A percentile compares a stretch with the other conserved stretches of the same genome.
Conservation (phyloP, 2,797 vertebrate genomes). For the Hafferia zeledoni region DNA sequence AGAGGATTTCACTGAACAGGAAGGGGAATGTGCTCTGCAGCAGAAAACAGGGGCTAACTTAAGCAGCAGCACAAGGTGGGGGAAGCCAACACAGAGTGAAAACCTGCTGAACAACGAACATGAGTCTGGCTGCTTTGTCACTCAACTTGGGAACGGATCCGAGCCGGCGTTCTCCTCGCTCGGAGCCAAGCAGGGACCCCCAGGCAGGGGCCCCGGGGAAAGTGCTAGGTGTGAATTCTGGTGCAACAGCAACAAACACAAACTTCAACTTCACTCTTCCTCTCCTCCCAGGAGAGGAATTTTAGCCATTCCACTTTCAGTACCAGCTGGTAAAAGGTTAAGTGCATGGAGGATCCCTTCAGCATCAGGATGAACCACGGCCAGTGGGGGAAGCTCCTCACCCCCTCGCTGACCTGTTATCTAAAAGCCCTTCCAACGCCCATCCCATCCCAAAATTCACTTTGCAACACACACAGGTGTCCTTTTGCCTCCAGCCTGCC, state of each 20-base stretch:
- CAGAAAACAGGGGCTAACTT: not conserved
- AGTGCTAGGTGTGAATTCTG: constrained; percentile 45
- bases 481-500: not conserved
- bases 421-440: not conserved
- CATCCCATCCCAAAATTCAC: not conserved
- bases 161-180: constrained; percentile 11
- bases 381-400: not conserved
- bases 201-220: not conserved
- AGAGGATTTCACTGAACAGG: not conserved
- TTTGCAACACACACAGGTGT: not conserved
- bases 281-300: constrained; percentile 43
- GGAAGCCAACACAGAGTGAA: not conserved
- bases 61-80: constrained; percentile 30
- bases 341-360: not conserved
- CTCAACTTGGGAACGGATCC: constrained; percentile 7
- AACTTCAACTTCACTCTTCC: constrained; percentile 22
- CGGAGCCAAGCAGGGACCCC: not conserved
- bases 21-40: constrained; percentile 7
- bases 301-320: constrained; percentile 27
- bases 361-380: not conserved
- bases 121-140: constrained; percentile 9
- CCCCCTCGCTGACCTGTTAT: not conserved
- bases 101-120: not conserved
- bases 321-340: not conserved
- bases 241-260: constrained; percentile 45